Base-by-base conservation (phyloP, 2,797 vertebrate genomes). In the Leptatherina wallacei region DNA sequence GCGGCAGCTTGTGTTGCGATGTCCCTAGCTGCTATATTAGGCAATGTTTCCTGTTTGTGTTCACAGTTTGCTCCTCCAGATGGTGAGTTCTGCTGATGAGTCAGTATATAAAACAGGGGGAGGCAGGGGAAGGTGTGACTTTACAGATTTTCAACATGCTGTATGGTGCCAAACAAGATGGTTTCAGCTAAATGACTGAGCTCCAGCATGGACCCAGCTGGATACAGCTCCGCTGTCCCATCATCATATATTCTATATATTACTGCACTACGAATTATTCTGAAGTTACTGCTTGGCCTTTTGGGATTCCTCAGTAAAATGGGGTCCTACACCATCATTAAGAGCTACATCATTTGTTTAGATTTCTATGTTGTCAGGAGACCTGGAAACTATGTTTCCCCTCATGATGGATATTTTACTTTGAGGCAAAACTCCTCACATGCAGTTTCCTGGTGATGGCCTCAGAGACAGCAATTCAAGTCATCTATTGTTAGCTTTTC, bases 171-270 rank as follows among this genome's bases (percentile, higher is more conserved):
- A 79, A 64, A 65, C 61, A 59, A 42, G 6, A 65, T 64, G 54
- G 13, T 74, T 84, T 78, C 58, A 71, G 29, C 70, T 59, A 78
- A 80, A 63, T 52, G 71, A 56, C 42, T 3, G 4, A 77, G 61
- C 65, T 69, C 69, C 74, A 71, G 62, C 72, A 67, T 49, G 32
- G 11, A 75, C 71, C 70, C 80, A 75, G 75, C 69, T 73, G 80
- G 66, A 82, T 73, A 69, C 71, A 55, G 57, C 24, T 16, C 65
- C 68, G 42, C 65, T 51, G 62, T 76, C 62, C 73, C 73, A 49
- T 65, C 73, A 69, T 84, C 69, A 80, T 30, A 80, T 66, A 59
- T 33, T 42, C 54, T 73, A 69, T 77, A 73, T 82, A 62, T 76
- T 65, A 33, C 51, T 64, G 40, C 47, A 54, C 4, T 24, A 68